These are phyloP conservation scores for Danio aesculapii DNA, from an alignment of 2,797 vertebrate genomes.

Conservation along the genomic window DNA sequence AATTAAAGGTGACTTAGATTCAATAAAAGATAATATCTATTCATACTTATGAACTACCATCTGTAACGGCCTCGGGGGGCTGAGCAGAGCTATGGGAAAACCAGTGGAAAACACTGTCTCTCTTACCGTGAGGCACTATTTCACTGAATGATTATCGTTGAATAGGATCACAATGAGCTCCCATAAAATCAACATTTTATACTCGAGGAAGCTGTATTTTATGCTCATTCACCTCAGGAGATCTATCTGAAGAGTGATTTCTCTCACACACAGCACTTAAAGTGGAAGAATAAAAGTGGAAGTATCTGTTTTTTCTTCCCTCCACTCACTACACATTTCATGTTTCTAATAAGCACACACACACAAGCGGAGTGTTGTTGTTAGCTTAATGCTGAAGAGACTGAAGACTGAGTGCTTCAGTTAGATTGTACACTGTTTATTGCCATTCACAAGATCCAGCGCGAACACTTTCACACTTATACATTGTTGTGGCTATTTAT, in stretches of 20 bases:
- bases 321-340: too few relatives aligned
- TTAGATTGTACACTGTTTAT: too few relatives aligned
- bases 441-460: too few relatives aligned
- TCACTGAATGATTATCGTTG: not conserved
- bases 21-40: slow-evolving; percentile 69
- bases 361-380: too few relatives aligned
- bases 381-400: too few relatives aligned
- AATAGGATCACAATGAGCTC: slow-evolving; percentile 1
- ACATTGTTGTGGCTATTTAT: too few relatives aligned
- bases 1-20: slow-evolving; percentile 69
- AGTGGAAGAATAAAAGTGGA: not conserved
- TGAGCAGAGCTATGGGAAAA: slow-evolving; percentile 51
- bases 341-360: too few relatives aligned
- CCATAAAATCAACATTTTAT: slow-evolving; percentile 17
- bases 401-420: too few relatives aligned
- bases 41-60: slow-evolving; percentile 65
- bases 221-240: slow-evolving; percentile 2
- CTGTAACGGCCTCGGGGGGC: slow-evolving; percentile 61
- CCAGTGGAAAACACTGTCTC: slow-evolving; percentile 14
- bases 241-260: not conserved
- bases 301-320: not conserved
- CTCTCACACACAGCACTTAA: not conserved
- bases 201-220: not conserved
- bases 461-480: too few relatives aligned
- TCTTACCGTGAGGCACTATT: slow-evolving; percentile 3